phyloP scores from a whole-genome alignment of 2,113 vertebrate species.

The Austrofundulus limnaeus region DNA sequence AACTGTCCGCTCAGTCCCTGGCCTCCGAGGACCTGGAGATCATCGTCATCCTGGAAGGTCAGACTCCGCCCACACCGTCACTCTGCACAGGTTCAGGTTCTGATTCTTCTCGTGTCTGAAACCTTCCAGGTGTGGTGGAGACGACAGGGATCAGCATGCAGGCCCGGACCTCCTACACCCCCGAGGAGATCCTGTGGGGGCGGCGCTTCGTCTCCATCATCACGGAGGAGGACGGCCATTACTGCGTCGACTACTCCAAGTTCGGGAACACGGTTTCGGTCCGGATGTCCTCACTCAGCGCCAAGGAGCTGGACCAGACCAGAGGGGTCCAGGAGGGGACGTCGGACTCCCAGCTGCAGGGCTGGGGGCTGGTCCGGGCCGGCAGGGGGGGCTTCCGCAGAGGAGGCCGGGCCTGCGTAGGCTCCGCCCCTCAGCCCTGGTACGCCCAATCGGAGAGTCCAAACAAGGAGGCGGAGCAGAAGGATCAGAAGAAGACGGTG shows the following conservation, averaged over 20 bases:
- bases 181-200: conserved; percentile 85
- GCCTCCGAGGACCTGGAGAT: conserved; percentile 80
- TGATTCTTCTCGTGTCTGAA: neutral
- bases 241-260: conserved; percentile 86
- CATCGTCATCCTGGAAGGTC: conserved; percentile 83
- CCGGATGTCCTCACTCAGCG: conserved; percentile 78
- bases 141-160: conserved; percentile 86
- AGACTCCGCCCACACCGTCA: neutral
- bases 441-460: conserved; percentile 54
- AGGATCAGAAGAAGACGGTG: conserved; percentile 72
- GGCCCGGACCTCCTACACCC: conserved; percentile 83
- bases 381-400: conserved; percentile 79
- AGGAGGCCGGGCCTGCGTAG: conserved; percentile 63
- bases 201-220: conserved; percentile 84
- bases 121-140: conserved; percentile 80
- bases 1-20: conserved; percentile 77
- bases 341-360: conserved; percentile 61
- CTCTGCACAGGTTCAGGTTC: too few relatives aligned
- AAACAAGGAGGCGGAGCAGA: conserved; percentile 56
- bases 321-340: conserved; percentile 68
- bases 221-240: conserved; percentile 81
- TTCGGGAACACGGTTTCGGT: conserved; percentile 83
- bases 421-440: conserved; percentile 68
- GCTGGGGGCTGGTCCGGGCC: conserved; percentile 79
- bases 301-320: conserved; percentile 79